phyloP scores from a whole-genome alignment of 2,797 vertebrate species.

The Peromyscus eremicus region DNA sequence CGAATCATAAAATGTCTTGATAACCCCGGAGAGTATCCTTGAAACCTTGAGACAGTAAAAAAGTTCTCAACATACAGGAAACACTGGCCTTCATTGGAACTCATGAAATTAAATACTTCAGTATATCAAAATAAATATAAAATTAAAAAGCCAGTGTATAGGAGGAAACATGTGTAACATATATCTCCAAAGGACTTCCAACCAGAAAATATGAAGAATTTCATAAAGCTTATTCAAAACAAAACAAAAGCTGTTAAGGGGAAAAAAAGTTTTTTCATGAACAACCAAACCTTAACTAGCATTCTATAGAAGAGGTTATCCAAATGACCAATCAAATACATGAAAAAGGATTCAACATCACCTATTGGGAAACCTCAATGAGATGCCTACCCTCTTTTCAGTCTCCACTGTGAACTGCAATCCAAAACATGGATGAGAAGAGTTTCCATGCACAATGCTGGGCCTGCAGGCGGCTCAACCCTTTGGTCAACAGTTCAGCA shows the following conservation, averaged over 20 bases:
- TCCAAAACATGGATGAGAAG: not conserved
- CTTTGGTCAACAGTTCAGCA: not conserved
- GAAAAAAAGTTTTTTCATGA: not conserved
- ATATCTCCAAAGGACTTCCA: not conserved
- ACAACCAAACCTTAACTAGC: constrained; percentile 1
- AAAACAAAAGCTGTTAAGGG: not conserved
- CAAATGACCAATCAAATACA: not conserved
- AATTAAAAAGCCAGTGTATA: not conserved
- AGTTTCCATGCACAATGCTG: not conserved
- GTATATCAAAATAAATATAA: constrained; percentile 6
- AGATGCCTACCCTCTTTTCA: not conserved
- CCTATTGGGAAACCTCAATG: not conserved
- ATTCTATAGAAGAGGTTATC: constrained; percentile 1
- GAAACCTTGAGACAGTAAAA: constrained; percentile 3
- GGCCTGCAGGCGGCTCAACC: not conserved
- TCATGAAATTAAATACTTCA: constrained; percentile 23
- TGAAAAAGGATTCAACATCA: not conserved
- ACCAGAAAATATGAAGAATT: constrained; percentile 17
- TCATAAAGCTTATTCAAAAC: not conserved
- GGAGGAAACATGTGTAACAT: not conserved
- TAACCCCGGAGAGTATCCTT: not conserved
- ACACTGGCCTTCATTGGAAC: not conserved
- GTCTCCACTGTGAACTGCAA: not conserved
- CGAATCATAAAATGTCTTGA: constrained; percentile 13
- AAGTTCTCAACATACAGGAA: constrained; percentile 20